A percentile compares a stretch with the other conserved stretches of the same genome.
These are phyloP conservation scores for Macropus fuliginosus DNA, from an alignment of 2,797 vertebrate species.

Conservation along the genomic window DNA sequence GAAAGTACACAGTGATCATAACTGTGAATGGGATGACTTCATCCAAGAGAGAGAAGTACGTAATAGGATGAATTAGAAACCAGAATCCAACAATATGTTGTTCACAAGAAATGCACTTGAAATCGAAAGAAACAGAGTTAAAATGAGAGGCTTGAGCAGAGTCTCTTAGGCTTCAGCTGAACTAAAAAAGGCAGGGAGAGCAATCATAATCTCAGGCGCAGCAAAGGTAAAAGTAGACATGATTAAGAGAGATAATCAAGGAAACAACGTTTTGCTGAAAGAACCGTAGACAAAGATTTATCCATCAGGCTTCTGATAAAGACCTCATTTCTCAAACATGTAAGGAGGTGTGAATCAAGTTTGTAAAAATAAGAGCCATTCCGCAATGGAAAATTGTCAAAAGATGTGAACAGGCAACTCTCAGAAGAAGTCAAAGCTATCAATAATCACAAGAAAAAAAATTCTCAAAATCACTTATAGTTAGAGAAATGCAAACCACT, in stretches of 20 bases:
- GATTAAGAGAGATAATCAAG: neutral
- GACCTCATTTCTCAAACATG: neutral
- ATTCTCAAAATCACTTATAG: neutral
- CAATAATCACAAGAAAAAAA: neutral
- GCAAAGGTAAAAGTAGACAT: neutral
- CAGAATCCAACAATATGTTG: neutral
- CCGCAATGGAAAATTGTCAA: neutral
- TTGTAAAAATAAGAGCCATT: neutral
- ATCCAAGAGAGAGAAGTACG: neutral
- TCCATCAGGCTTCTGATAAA: too few species aligned
- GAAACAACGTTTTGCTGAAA: neutral
- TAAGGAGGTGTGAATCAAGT: neutral
- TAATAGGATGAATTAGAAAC: neutral
- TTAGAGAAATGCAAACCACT: neutral
- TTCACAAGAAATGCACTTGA: neutral
- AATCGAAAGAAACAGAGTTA: neutral
- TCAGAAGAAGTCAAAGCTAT: neutral
- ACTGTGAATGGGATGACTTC: neutral
- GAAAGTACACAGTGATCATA: neutral
- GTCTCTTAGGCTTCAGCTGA: neutral
- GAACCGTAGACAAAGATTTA: too few species aligned
- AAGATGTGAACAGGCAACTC: neutral
- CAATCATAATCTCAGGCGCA: neutral
- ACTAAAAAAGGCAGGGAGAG: neutral
- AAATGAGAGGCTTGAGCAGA: neutral